phyloP scores from a whole-genome alignment of 2,888 invertebrate genomes.

The Lacanobia oleracea region DNA sequence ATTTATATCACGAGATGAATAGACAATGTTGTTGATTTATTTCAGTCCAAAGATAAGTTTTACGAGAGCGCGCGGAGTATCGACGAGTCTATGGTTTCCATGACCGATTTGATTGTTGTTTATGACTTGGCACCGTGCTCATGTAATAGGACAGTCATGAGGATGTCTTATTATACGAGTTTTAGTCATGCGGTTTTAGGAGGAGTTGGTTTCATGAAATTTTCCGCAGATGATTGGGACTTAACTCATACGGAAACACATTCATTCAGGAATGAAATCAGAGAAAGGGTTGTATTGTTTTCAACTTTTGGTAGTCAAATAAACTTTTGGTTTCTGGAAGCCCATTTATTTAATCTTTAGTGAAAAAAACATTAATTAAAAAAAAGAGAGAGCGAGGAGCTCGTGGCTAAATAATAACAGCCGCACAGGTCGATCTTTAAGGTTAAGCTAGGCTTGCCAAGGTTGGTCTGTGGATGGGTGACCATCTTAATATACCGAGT shows the following conservation, averaged over 20 bases:
- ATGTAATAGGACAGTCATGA: constrained; percentile 25
- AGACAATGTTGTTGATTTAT: constrained; percentile 73
- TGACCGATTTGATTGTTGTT: constrained; percentile 56
- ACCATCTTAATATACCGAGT: too few species aligned
- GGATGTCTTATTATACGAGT: constrained; percentile 10
- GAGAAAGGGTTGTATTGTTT: neutral
- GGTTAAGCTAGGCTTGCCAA: too few species aligned
- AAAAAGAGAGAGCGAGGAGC: too few species aligned
- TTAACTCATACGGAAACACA: neutral
- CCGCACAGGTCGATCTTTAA: too few species aligned
- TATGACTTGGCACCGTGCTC: constrained; percentile 53
- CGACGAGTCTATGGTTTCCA: constrained; percentile 53
- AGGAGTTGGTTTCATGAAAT: neutral
- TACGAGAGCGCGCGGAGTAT: constrained; percentile 58
- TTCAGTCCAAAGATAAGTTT: constrained; percentile 58
- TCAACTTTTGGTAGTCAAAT: neutral
- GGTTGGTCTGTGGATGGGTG: too few species aligned
- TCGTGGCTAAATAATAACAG: too few species aligned
- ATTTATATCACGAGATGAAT: constrained; percentile 69
- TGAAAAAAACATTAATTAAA: too few species aligned
- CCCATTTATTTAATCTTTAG: neutral
- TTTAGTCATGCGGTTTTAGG: neutral
- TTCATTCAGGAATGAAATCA: neutral
- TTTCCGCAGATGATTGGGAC: neutral
- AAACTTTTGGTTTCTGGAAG: neutral